These are phyloP conservation scores for Leptoteleia sp. DNA, from an alignment of 1,140 invertebrate genomes.

Conservation along the genomic window DNA sequence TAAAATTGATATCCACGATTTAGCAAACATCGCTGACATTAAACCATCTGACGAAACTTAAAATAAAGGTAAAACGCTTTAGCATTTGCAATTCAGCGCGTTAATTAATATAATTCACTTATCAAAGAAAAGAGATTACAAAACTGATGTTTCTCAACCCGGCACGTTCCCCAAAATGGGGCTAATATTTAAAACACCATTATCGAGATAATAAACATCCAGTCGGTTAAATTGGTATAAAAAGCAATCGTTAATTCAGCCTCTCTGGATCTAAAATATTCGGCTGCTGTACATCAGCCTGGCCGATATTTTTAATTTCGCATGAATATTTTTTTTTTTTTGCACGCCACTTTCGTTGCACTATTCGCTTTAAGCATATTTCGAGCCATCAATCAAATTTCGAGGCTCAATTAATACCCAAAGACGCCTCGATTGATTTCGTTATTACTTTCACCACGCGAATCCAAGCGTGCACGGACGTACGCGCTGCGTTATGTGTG, in stretches of 20 bases:
- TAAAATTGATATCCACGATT: too few relatives aligned
- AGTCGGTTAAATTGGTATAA: neutral
- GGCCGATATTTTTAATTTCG: conserved; percentile 5
- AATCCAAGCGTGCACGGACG: conserved; percentile 38
- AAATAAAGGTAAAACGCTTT: conserved; percentile 18
- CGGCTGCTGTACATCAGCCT: neutral
- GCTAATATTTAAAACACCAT: conserved; percentile 16
- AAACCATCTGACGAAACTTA: conserved; percentile 6
- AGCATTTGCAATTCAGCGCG: conserved; percentile 16
- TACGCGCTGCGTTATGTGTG: conserved; percentile 1
- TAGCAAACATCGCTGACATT: neutral
- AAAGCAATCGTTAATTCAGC: conserved; percentile 23
- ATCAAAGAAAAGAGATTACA: conserved; percentile 21
- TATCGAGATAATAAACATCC: neutral
- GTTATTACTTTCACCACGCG: conserved; percentile 50
- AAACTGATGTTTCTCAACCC: conserved; percentile 12
- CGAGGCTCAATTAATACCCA: conserved; percentile 23
- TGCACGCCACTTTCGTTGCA: neutral
- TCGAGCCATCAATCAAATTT: conserved; percentile 37
- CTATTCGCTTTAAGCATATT: neutral
- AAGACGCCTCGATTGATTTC: conserved; percentile 49
- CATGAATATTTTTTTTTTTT: conserved; percentile 12
- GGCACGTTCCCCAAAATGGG: neutral
- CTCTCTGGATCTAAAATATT: neutral
- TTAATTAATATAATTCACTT: conserved; percentile 11